Base-by-base conservation (phyloP, 2,113 vertebrate genomes). In the Aegithalos caudatus region DNA sequence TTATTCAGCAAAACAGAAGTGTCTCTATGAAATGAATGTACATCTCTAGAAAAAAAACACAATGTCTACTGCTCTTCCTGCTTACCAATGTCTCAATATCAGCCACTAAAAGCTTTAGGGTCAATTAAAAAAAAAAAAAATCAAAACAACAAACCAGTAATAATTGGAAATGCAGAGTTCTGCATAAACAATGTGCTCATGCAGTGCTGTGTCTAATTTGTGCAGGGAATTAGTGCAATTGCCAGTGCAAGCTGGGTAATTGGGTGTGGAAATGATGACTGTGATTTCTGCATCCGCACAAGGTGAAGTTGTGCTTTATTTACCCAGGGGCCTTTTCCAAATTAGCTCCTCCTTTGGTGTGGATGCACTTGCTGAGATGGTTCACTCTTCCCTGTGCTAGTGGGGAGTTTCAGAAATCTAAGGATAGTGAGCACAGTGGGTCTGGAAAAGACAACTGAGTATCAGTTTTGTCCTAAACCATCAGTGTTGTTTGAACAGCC, bases 201-300 rank as follows among this genome's bases (percentile, higher is more conserved):
- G 72, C 42, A 47, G 35, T 86, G 47, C 65, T 37, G 38, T 91
- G 88, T 66, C 72, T 95, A 88, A 96, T 91, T 94, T 70, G 83
- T 89, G 57, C 12, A 56, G 67, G 57, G 83, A 88, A 94, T 96
- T 94, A 74, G 60, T 60, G 80, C 94, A 95, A 94, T 92, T 92
- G 86, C 56, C 69, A 86, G 77, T 84, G 81, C 86, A 96, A 86
- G 57, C 19, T 84, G 64, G 64, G 83, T 95, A 96, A 95, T 95
- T 86, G 81, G 37, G 86, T 91, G 86, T 95, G 96, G 89, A 96
- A 96, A 86, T 81, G 71, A 89, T 35, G 45, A 45, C n/a, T 57
- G 4, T 44, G 54, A 53, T 86, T 93, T 92, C 78, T 7, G 8
- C 66, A 93, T 78, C 61, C 17, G 5, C 33, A n/a, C n/a, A 60